Base-by-base conservation (phyloP, 2,797 vertebrate genomes). In the Aulostomus chinensis region DNA sequence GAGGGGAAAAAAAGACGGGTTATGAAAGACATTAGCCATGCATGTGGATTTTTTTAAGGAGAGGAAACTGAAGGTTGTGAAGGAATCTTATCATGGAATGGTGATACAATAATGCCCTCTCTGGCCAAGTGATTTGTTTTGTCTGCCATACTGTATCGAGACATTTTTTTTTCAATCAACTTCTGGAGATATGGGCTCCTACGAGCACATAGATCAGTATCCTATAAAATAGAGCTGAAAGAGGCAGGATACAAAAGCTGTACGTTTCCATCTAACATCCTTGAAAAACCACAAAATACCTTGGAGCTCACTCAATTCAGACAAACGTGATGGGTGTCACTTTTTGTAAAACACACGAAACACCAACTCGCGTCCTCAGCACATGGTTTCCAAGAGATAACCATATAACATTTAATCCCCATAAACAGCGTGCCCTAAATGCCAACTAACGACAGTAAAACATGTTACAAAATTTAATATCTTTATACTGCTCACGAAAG, bases 1-100 rank as follows among this genome's bases (percentile, higher is more conserved):
- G 35, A 42, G 16, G 24, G 16, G 35, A 49, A 65, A 62, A 49
- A 46, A n/a, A 33, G n/a, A n/a, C 16, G 37, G 38, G 63, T 46
- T 52, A 35, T 58, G 60, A 73, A 68, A 54, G 61, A 72, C 22
- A 34, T 55, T 59, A 26, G 40, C 26, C 47, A 41, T 12, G 28
- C 42, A 56, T 4, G 33, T 4, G 24, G 6, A 24, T 49, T 11
- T 52, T 53, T 26, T 34, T 34, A 35, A 33, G 24, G 34, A 36
- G 58, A 52, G 29, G 47, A 54, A 18, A 40, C 43, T 0, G 9
- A 39, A 30, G 42, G 16, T 52, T 41, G 30, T 52, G 33, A 61
- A 55, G 65, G 30, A 68, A 17, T 47, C 46, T 46, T 32, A 40
- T 4, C 36, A 43, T 38, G 31, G 31, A 28, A 35, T 24, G 39